Evolutionary conservation across 92 coral and sea anemone species (phyloP).

Genomic region (Phymanthus crucifer): DNA sequence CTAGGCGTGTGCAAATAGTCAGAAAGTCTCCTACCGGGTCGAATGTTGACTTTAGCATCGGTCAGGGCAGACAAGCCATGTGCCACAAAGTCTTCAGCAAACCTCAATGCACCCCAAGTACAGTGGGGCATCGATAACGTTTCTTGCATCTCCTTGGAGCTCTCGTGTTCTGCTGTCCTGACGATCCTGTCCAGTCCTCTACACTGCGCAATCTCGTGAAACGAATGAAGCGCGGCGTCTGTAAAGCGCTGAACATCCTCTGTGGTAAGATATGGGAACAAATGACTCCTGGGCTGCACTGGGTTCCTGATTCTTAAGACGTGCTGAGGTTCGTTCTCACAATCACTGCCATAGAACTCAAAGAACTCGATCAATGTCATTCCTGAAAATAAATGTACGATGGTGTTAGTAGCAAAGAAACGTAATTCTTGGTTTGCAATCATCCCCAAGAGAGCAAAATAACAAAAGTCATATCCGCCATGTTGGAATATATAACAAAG

Average conservation of each 20-base stretch:
- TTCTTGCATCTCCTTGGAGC: constrained; percentile 61
- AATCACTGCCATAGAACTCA: constrained; percentile 50
- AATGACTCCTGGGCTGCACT: background rate
- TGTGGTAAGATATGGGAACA: constrained; percentile 19
- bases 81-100: constrained; percentile 82
- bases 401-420: background rate
- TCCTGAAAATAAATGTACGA: constrained; percentile 37
- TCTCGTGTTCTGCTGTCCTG: constrained; percentile 49
- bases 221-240: constrained; percentile 81
- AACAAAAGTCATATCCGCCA: no score
- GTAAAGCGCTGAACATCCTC: constrained; percentile 63
- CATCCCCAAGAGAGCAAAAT: no score
- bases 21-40: constrained; percentile 72
- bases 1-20: no score
- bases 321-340: constrained; percentile 37
- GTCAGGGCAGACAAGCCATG: constrained; percentile 43
- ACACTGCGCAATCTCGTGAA: constrained; percentile 81
- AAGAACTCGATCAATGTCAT: constrained; percentile 55
- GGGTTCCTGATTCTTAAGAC: constrained; percentile 23
- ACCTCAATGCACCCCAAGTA: constrained; percentile 73
- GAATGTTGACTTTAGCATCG: constrained; percentile 59
- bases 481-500: no score
- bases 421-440: background rate
- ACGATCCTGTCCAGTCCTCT: constrained; percentile 70
- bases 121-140: constrained; percentile 63